These are phyloP conservation scores for Manis javanica DNA, from an alignment of 2,797 vertebrate genomes.

Conservation along the genomic window DNA sequence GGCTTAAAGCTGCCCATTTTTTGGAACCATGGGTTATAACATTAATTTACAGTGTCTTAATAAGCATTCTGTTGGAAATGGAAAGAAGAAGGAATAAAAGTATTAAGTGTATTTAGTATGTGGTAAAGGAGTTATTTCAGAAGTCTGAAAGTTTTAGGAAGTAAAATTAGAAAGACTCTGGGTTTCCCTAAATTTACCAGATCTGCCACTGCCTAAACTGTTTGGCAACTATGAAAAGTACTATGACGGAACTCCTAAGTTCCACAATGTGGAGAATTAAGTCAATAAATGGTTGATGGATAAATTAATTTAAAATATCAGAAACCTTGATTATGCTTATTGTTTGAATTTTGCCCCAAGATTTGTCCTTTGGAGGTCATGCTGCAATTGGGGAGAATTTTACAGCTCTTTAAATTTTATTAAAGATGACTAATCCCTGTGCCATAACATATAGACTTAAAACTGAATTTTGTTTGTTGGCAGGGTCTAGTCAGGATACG, in stretches of 20 bases:
- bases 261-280: background rate
- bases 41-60: background rate
- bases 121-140: background rate
- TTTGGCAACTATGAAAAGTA: background rate
- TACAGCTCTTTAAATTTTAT: background rate
- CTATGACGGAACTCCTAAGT: background rate
- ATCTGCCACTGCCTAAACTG: background rate
- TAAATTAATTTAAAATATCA: background rate
- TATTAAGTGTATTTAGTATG: background rate
- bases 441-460: background rate
- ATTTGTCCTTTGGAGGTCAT: background rate
- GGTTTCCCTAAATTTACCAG: background rate
- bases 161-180: background rate
- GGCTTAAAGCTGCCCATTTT: background rate
- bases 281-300: background rate
- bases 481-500: background rate
- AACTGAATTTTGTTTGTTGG: background rate
- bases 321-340: background rate
- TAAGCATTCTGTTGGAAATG: conserved; percentile 1
- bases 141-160: conserved; percentile 1
- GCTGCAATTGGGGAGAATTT: background rate
- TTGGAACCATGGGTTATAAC: background rate
- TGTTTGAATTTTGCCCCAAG: background rate
- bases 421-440: background rate
- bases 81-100: background rate